Conservation (phyloP, 2,797 vertebrate species). For the Hyperoplus lanceolatus region DNA sequence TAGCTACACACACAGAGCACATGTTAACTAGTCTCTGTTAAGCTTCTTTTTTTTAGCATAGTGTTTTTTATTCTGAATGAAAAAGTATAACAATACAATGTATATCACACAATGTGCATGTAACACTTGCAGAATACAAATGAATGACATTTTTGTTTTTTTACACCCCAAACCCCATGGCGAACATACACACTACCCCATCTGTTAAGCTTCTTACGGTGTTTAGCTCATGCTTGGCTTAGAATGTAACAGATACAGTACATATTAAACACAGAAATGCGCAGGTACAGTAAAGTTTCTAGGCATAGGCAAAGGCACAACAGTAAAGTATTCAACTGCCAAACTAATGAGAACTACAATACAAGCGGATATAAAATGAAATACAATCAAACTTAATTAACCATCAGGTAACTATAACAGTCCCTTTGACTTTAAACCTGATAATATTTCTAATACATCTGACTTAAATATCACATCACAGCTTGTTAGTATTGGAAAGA, state of each 20-base stretch:
- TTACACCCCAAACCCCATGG: no score
- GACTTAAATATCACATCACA: background rate
- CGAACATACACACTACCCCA: no score
- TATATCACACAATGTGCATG: no score
- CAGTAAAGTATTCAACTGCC: background rate
- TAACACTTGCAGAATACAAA: no score
- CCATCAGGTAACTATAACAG: background rate
- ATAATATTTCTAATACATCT: background rate
- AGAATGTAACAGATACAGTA: background rate
- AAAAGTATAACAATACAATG: no score
- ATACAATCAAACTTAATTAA: background rate
- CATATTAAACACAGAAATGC: background rate
- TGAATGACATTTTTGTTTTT: no score
- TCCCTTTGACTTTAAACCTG: background rate
- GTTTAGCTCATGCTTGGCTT: slow-evolving; percentile 24
- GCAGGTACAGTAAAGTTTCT: background rate
- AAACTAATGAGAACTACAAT: background rate
- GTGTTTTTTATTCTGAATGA: no score
- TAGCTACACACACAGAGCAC: slow-evolving; percentile 12
- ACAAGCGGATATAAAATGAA: background rate
- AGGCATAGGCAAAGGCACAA: background rate
- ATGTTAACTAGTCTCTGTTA: slow-evolving; percentile 30
- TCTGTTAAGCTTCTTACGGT: slow-evolving; percentile 58
- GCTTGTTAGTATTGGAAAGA: background rate
- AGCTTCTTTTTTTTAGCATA: slow-evolving; percentile 38